Conservation (phyloP, 2,113 vertebrate species). For the Thymallus thymallus region DNA sequence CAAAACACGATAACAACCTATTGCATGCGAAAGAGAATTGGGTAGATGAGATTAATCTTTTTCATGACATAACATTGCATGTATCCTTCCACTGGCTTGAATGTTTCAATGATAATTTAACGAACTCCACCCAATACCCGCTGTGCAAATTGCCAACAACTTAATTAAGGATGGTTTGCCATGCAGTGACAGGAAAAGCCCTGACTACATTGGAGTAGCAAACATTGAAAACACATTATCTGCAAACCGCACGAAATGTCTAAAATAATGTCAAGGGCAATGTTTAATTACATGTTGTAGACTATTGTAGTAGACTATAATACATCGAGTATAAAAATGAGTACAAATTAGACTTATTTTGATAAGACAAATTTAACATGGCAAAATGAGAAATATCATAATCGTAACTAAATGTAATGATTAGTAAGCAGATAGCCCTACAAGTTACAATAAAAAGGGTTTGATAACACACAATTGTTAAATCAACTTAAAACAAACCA, state of each 20-base stretch:
- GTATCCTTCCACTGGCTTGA: not conserved
- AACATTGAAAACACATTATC: constrained; percentile 37
- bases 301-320: not conserved
- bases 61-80: not conserved
- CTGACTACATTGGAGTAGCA: constrained; percentile 43
- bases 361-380: not conserved
- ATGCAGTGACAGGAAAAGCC: no score
- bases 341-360: not conserved
- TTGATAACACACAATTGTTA: not conserved
- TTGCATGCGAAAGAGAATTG: not conserved
- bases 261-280: not conserved
- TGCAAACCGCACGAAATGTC: constrained; percentile 21
- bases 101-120: constrained; percentile 29
- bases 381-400: not conserved
- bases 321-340: not conserved
- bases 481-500: not conserved
- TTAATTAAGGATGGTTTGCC: no score
- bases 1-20: not conserved
- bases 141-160: constrained; percentile 23
- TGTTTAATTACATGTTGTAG: not conserved
- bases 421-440: not conserved
- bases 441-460: not conserved
- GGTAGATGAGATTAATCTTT: not conserved
- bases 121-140: constrained; percentile 51
- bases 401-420: no score